Evolutionary conservation across 2,797 vertebrate species (phyloP).

Genomic region (Sciurus vulgaris): DNA sequence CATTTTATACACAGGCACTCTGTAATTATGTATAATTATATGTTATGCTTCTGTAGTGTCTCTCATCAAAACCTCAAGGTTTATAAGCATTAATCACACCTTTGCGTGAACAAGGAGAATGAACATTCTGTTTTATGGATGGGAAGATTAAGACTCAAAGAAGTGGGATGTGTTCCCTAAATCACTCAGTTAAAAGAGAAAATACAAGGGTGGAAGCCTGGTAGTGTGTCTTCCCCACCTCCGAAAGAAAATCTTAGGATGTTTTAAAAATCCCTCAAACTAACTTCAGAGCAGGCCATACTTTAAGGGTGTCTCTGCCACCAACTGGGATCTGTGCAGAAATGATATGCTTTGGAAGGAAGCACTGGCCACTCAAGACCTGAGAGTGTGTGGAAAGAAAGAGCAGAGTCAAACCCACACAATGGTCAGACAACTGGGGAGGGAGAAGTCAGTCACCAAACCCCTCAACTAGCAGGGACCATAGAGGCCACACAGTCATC

Average conservation of each 20-base stretch:
- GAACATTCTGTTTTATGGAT: conserved; percentile 56
- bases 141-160: conserved; percentile 46
- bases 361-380: neutral
- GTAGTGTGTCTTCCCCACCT: neutral
- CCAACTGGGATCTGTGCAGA: neutral
- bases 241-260: neutral
- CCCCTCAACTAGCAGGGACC: neutral
- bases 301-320: neutral
- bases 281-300: neutral
- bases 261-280: neutral
- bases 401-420: neutral
- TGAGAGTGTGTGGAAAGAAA: neutral
- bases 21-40: conserved; percentile 68
- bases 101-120: neutral
- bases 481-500: neutral
- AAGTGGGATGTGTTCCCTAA: neutral
- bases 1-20: neutral
- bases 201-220: neutral
- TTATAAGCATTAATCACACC: conserved; percentile 58
- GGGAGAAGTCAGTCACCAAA: neutral
- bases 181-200: neutral
- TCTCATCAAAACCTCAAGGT: conserved; percentile 56
- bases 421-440: neutral
- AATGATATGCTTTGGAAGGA: neutral
- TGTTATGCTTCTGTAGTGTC: neutral